Conservation (phyloP, 2,113 vertebrate genomes). For the Hyperoodon ampullatus region DNA sequence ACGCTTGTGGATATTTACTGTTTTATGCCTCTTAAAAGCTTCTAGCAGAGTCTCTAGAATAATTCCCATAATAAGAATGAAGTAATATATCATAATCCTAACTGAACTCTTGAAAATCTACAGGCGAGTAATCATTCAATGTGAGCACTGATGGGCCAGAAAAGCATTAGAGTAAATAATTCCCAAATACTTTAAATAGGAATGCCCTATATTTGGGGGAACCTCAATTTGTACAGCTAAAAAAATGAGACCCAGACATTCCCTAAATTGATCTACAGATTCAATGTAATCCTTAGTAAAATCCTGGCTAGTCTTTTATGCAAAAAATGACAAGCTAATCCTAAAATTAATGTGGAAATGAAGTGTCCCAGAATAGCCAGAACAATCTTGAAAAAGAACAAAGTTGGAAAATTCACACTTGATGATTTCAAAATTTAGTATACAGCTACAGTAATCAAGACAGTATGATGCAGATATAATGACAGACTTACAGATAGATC, state of each 20-base stretch:
- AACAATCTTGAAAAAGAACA: constrained; percentile 7
- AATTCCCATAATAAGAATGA: not conserved
- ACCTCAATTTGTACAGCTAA: not conserved
- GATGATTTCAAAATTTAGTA: not conserved
- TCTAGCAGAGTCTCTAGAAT: not conserved
- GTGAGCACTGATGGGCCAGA: not conserved
- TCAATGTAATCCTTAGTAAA: not conserved
- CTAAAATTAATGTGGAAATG: constrained; percentile 31
- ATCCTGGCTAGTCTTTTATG: not conserved
- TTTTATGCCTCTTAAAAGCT: not conserved
- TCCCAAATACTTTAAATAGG: not conserved
- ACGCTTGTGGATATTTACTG: not conserved
- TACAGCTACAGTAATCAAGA: not conserved
- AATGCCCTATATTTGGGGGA: not conserved
- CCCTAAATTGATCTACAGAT: not conserved
- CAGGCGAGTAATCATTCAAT: not conserved
- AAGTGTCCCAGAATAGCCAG: not conserved
- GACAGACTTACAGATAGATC: not conserved
- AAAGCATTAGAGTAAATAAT: not conserved
- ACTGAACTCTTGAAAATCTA: not conserved
- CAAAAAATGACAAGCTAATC: not conserved
- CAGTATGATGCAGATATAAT: not conserved
- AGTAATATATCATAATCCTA: not conserved
- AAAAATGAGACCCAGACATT: not conserved
- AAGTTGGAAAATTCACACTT: not conserved